phyloP scores from a whole-genome alignment of 2,888 invertebrate species.

The Leptura quadrifasciata region DNA sequence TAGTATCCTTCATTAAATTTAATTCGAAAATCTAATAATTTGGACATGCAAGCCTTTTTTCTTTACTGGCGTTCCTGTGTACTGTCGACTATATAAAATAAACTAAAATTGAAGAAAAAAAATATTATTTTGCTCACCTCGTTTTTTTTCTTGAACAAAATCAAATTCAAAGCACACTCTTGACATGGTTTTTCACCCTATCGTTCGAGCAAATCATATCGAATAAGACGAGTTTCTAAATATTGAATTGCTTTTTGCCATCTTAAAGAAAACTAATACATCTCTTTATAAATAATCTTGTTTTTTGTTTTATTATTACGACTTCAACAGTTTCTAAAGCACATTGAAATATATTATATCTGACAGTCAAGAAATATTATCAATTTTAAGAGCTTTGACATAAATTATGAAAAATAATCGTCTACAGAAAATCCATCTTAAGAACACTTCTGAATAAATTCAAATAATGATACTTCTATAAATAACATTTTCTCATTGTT shows the following conservation, averaged over 20 bases:
- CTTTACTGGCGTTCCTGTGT: not conserved
- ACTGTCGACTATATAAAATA: not conserved
- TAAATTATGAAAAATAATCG: not conserved
- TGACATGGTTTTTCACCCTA: slow-evolving; percentile 23
- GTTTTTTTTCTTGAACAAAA: not conserved
- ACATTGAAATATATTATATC: not conserved
- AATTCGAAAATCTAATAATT: no score
- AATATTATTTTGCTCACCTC: not conserved
- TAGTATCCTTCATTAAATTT: no score
- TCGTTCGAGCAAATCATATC: slow-evolving; percentile 1
- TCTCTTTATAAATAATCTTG: slow-evolving; percentile 1
- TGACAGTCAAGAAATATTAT: not conserved
- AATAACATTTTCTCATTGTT: not conserved
- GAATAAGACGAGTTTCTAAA: slow-evolving; percentile 8
- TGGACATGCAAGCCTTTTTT: no score
- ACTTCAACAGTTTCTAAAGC: not conserved
- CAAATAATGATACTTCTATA: not conserved
- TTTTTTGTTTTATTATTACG: not conserved
- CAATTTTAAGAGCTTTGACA: not conserved
- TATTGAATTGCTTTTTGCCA: slow-evolving; percentile 8
- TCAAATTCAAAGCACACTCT: slow-evolving; percentile 17
- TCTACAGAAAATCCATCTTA: not conserved
- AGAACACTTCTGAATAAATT: not conserved
- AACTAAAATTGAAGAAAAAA: not conserved
- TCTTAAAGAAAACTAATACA: not conserved